Percentiles rank a stretch among this genome's conserved stretches.
Conservation (phyloP, 2,888 invertebrate species). For the Orthosia gothica region DNA sequence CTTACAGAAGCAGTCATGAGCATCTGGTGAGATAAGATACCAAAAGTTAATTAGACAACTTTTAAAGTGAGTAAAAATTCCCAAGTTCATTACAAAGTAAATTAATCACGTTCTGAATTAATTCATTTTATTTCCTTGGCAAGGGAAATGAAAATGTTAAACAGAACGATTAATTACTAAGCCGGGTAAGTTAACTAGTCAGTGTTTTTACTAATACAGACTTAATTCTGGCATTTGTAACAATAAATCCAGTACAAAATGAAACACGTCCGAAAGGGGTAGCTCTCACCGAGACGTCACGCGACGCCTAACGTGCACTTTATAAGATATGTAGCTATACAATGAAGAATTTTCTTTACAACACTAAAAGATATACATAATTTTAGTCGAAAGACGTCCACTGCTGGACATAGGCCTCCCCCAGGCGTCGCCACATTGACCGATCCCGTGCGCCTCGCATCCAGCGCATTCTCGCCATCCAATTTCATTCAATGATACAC, state of each 20-base stretch:
- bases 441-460: no score
- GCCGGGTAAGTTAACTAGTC: background rate
- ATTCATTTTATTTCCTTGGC: conserved; percentile 11
- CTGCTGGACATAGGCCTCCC: no score
- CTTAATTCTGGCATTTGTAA: conserved; percentile 3
- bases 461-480: no score
- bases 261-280: conserved; percentile 6
- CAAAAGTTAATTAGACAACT: conserved; percentile 3
- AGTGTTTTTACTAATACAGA: background rate
- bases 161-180: conserved; percentile 21
- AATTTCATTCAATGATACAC: no score
- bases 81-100: conserved; percentile 12
- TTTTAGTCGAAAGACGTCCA: no score
- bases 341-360: no score
- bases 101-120: conserved; percentile 27
- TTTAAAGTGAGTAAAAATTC: background rate
- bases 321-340: no score
- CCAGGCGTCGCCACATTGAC: no score
- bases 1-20: background rate
- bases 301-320: no score
- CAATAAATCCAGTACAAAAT: conserved; percentile 18
- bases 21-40: background rate
- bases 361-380: no score
- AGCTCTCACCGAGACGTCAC: no score
- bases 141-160: conserved; percentile 31